Conservation (phyloP, 2,888 invertebrate genomes). For the Drosophila emarginata region DNA sequence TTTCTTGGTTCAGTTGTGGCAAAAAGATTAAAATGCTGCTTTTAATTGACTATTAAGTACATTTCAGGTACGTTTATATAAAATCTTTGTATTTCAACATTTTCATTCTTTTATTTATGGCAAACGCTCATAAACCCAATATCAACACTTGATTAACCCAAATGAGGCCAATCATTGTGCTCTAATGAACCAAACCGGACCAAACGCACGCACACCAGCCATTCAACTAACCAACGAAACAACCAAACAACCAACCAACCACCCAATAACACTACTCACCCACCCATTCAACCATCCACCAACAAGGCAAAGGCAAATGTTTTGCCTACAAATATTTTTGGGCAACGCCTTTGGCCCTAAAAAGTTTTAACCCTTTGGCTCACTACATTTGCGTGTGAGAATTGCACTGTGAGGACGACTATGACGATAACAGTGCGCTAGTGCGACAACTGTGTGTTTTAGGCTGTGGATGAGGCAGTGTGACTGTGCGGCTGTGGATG, state of each 20-base stretch:
- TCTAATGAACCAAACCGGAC: constrained; percentile 76
- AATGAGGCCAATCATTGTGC: constrained; percentile 75
- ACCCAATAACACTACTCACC: background rate
- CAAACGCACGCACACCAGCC: constrained; percentile 53
- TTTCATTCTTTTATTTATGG: constrained; percentile 28
- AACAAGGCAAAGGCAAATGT: constrained; percentile 3
- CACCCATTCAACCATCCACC: background rate
- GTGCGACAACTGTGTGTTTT: constrained; percentile 62
- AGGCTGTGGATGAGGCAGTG: constrained; percentile 32
- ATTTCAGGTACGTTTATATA: background rate
- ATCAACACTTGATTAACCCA: constrained; percentile 72
- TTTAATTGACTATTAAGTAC: background rate
- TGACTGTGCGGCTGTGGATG: constrained; percentile 31
- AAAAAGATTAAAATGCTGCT: background rate
- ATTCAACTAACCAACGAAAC: background rate
- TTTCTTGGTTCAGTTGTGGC: too few relatives aligned
- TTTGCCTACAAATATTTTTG: constrained; percentile 62
- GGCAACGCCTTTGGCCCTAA: constrained; percentile 61
- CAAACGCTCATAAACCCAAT: constrained; percentile 62
- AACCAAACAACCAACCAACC: constrained; percentile 10
- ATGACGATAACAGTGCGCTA: background rate
- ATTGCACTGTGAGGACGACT: constrained; percentile 34
- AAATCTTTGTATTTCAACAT: constrained; percentile 12
- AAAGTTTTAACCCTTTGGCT: constrained; percentile 59
- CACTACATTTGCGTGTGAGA: constrained; percentile 74